Evolutionary conservation across 2,888 invertebrate species (phyloP), one percentile per base, ranked within the genome.

Genomic region (Nowickia ferox): DNA sequence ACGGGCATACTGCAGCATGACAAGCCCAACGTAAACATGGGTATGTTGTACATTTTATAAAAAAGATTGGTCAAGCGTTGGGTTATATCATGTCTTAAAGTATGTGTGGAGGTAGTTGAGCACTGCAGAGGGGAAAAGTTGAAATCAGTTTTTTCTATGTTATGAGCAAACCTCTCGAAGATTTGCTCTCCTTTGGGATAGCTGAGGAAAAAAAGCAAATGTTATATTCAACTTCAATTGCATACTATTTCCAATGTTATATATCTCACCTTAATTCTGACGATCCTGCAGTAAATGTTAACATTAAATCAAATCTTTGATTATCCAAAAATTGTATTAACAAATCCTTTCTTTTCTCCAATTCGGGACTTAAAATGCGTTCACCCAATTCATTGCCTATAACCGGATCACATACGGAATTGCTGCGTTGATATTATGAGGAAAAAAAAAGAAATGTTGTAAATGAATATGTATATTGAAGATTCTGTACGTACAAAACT

Each of bases 1-100:
- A 92, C 89, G 0, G 98, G 97, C 94, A 96, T 97, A 88, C 96
- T 96, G 90, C 98, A 98, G 89, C 98, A 98, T 76, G 96, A 95
- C 40, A 98, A 92, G 19, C 96, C 96, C 5, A 96, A 94, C 0
- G 96, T 95, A 68, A 96, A 93, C 90, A 96, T 93, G 0, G 96
- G 96, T 1, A 95, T 94, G 72, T 94, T 93, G 88, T 94, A 96
- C 89, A 95, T 94, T 42, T 95, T 94, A 87, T 94, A 94, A 17
- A 97, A 90, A 74, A 94, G 92, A 91, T 94, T 95, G 8, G 94
- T 94, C 87, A 95, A 89, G 48, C 94, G 93, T 0, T 94, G 94
- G 72, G 94, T 89, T 5, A 89, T 82, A 40, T 91, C 90, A 8
- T 88, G 88, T 61, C 92, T 91, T 61, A 88, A 84, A 22, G 89